Evolutionary conservation across 2,113 vertebrate species (phyloP).

Genomic region (Nothocercus julius): DNA sequence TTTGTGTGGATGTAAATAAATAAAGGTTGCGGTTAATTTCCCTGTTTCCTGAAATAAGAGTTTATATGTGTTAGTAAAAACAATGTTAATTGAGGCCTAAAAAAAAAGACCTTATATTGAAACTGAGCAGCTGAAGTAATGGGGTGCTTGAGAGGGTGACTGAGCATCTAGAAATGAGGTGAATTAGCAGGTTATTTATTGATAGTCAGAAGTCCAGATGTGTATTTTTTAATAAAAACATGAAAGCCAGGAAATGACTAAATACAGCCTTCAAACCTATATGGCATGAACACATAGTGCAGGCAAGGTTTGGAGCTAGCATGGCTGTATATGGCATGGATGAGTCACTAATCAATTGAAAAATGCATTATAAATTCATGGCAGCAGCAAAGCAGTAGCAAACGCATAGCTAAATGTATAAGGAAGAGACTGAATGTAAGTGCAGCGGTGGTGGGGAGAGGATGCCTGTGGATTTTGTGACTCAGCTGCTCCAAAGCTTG

Average conservation of each 20-base stretch:
- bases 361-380: background rate
- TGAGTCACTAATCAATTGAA: background rate
- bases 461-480: background rate
- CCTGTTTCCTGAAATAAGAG: slow-evolving; percentile 42
- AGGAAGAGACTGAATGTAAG: background rate
- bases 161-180: background rate
- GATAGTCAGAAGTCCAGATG: background rate
- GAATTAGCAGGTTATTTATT: background rate
- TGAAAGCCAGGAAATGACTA: background rate
- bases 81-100: background rate
- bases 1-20: slow-evolving; percentile 54
- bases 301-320: background rate
- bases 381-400: background rate
- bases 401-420: background rate
- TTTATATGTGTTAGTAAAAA: slow-evolving; percentile 32
- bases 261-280: background rate
- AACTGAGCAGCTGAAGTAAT: background rate
- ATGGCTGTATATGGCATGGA: background rate
- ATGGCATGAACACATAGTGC: fast-evolving
- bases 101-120: background rate
- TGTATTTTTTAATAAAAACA: background rate
- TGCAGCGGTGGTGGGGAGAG: background rate
- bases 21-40: slow-evolving; percentile 42
- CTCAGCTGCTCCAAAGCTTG: background rate
- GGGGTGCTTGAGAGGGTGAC: background rate